Conservation (phyloP, 92 coral and sea anemone species). For the Nematostella vectensis region DNA sequence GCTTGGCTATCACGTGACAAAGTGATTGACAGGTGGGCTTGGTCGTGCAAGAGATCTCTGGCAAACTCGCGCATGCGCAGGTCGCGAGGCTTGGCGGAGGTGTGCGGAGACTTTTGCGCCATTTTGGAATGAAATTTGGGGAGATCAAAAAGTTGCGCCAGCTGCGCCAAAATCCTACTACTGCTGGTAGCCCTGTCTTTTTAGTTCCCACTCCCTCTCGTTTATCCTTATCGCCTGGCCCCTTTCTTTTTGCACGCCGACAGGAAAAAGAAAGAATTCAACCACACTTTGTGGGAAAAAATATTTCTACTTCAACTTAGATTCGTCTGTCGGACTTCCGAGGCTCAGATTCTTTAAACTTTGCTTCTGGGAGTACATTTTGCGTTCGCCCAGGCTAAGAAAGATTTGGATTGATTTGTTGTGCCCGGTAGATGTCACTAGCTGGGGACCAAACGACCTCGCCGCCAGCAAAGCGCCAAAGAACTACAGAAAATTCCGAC, state of each 20-base stretch:
- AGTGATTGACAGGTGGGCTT: too few species aligned
- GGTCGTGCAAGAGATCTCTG: too few species aligned
- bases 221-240: too few species aligned
- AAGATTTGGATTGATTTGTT: slow-evolving; percentile 48
- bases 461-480: slow-evolving; percentile 99
- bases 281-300: background rate
- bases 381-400: slow-evolving; percentile 1
- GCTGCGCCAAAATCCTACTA: too few species aligned
- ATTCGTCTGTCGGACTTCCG: background rate
- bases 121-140: too few species aligned
- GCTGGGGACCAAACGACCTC: slow-evolving; percentile 92
- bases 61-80: too few species aligned
- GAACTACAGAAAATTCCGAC: slow-evolving; percentile 60
- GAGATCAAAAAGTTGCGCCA: too few species aligned
- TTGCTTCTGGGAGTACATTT: background rate
- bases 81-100: too few species aligned
- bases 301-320: background rate
- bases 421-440: slow-evolving; percentile 99
- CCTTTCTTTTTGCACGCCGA: slow-evolving; percentile 4
- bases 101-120: too few species aligned
- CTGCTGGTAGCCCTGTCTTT: too few species aligned
- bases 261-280: background rate
- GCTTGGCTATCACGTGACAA: too few species aligned
- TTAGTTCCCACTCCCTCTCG: too few species aligned
- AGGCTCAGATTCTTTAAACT: background rate